Conservation (phyloP, 2,888 invertebrate species). For the Pheosia tremula region DNA sequence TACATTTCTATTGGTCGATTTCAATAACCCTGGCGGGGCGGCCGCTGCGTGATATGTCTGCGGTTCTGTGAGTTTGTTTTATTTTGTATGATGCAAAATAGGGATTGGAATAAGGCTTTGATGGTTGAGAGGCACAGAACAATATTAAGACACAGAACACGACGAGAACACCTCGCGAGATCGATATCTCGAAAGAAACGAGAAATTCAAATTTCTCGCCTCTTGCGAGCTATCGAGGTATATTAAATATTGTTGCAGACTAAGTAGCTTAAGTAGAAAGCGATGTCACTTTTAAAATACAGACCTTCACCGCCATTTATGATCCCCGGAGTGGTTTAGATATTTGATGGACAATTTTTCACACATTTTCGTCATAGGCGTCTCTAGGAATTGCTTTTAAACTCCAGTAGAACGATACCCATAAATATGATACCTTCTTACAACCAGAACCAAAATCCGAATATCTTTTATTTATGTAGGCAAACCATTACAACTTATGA, state of each 20-base stretch:
- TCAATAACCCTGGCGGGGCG: conserved; percentile 28
- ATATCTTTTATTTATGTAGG: too few species aligned
- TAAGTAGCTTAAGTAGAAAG: neutral
- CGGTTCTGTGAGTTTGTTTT: neutral
- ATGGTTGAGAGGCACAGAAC: too few species aligned
- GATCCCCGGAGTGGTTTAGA: neutral
- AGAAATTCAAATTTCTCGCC: too few species aligned
- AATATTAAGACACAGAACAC: too few species aligned
- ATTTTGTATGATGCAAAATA: neutral
- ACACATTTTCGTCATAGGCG: too few species aligned
- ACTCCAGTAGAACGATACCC: too few species aligned
- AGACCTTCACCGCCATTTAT: neutral
- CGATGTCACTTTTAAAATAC: conserved; percentile 2
- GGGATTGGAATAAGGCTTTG: too few species aligned
- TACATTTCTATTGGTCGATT: conserved; percentile 31
- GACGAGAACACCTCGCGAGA: neutral
- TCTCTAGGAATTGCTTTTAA: too few species aligned
- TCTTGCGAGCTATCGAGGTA: neutral
- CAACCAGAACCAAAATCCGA: too few species aligned
- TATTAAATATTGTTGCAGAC: neutral
- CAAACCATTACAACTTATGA: too few species aligned
- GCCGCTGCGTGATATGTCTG: conserved; percentile 23
- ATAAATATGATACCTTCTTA: too few species aligned
- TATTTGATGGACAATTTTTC: too few species aligned
- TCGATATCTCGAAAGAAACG: neutral